Conservation (phyloP, 1,140 invertebrate species). For the Bombus terrestris region DNA sequence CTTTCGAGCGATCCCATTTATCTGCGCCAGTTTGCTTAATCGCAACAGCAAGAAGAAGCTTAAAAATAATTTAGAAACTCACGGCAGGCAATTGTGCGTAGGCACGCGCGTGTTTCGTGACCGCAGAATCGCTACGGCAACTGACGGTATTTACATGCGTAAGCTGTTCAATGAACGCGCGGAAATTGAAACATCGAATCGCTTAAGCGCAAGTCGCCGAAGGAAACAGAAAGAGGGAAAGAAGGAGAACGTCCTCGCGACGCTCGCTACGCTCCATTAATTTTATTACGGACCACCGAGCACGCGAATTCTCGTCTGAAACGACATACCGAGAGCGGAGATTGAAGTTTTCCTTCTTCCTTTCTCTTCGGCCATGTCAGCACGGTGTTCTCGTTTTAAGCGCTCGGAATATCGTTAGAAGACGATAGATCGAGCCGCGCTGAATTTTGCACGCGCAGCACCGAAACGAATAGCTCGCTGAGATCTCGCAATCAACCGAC, state of each 20-base stretch:
- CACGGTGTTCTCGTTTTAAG: not conserved
- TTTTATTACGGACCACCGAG: constrained; percentile 71
- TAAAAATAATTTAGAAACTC: constrained; percentile 24
- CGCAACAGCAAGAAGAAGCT: not conserved
- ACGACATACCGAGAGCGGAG: constrained; percentile 36
- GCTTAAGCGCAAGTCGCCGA: constrained; percentile 64
- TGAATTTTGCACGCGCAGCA: not conserved
- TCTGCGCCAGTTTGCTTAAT: too few species aligned
- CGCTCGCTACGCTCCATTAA: constrained; percentile 71
- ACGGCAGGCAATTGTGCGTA: not conserved
- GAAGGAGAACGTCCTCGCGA: constrained; percentile 62
- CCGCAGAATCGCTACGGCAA: not conserved
- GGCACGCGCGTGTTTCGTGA: not conserved
- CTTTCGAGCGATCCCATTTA: too few species aligned
- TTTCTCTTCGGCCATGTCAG: not conserved
- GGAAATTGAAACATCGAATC: constrained; percentile 70
- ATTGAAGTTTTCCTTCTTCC: constrained; percentile 22
- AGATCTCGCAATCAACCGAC: not conserved
- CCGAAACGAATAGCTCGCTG: not conserved
- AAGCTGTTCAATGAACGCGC: constrained; percentile 25
- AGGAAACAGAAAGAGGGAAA: constrained; percentile 55
- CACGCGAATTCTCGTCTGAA: constrained; percentile 57
- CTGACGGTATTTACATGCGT: not conserved
- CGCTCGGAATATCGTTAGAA: not conserved
- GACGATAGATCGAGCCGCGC: not conserved